Conservation (phyloP, 2,113 vertebrate genomes). For the Tapirus terrestris region DNA sequence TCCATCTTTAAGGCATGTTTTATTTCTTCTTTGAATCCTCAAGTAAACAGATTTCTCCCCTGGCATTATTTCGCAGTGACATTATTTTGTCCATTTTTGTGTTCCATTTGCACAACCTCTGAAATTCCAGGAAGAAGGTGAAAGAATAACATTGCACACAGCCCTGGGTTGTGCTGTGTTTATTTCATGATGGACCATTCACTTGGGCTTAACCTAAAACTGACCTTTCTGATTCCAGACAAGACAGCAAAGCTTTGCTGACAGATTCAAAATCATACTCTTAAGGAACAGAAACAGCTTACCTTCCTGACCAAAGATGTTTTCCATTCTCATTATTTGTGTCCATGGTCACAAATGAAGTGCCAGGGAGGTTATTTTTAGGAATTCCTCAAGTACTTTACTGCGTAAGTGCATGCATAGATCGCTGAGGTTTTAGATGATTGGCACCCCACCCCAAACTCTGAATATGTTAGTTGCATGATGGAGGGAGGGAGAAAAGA, state of each 20-base stretch:
- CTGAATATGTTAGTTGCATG: not conserved
- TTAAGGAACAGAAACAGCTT: constrained; percentile 65
- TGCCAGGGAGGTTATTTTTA: constrained; percentile 30
- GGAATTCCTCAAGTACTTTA: constrained; percentile 45
- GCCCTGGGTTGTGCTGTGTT: constrained; percentile 80
- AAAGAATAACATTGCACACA: constrained; percentile 72
- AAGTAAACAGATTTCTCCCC: not conserved
- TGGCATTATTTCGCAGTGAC: constrained; percentile 8
- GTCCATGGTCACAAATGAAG: not conserved
- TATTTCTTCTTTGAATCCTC: constrained; percentile 32
- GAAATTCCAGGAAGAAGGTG: constrained; percentile 69
- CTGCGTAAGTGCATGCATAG: not conserved
- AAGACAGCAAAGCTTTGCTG: constrained; percentile 80
- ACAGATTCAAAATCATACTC: constrained; percentile 58
- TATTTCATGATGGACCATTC: constrained; percentile 81
- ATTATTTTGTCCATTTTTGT: constrained; percentile 31
- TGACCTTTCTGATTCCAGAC: constrained; percentile 85
- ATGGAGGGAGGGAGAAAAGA: not conserved
- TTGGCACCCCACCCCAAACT: not conserved
- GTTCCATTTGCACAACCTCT: constrained; percentile 43
- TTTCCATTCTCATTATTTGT: constrained; percentile 41
- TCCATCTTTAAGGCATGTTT: not conserved
- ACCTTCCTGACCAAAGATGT: not conserved
- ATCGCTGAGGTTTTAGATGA: not conserved
- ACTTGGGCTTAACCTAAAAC: constrained; percentile 84